Evolutionary conservation across 2,113 vertebrate genomes (phyloP).

Genomic region (Mormyrus lacerda): DNA sequence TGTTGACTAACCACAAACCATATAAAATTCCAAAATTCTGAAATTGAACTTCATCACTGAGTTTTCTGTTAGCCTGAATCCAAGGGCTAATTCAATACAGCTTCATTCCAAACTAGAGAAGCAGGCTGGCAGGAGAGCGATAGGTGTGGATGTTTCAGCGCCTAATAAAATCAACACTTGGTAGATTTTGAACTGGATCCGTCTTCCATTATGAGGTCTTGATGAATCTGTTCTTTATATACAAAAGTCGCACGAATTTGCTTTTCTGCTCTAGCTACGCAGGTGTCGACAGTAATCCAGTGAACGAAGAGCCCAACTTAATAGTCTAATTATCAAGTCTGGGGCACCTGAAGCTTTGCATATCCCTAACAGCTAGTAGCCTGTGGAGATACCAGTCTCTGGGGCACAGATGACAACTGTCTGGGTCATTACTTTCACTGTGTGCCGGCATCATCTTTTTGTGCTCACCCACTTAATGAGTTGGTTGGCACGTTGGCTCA

Average conservation of each 20-base stretch:
- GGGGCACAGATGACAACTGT: constrained; percentile 2
- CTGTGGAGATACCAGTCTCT: constrained; percentile 7
- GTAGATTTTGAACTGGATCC: not conserved
- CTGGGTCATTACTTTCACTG: not conserved
- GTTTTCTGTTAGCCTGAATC: not conserved
- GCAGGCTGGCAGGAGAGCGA: not conserved
- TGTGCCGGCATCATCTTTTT: not conserved
- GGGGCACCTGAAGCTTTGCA: not conserved
- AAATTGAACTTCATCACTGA: not conserved
- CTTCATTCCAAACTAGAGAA: not conserved
- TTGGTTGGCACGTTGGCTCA: not conserved
- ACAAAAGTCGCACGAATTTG: not conserved
- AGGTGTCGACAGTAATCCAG: not conserved
- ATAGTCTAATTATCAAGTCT: constrained; percentile 4
- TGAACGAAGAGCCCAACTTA: not conserved
- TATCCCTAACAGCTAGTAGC: constrained; percentile 2
- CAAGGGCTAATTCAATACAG: not conserved
- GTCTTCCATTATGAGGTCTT: not conserved
- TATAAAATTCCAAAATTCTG: not conserved
- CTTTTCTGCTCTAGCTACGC: not conserved
- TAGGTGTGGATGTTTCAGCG: not conserved
- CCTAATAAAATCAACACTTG: not conserved
- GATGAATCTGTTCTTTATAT: not conserved
- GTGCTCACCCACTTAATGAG: not conserved
- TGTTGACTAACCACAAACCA: not conserved